These are phyloP conservation scores for Hoplodrina ambigua DNA, from an alignment of 2,888 invertebrate genomes.

Conservation along the genomic window DNA sequence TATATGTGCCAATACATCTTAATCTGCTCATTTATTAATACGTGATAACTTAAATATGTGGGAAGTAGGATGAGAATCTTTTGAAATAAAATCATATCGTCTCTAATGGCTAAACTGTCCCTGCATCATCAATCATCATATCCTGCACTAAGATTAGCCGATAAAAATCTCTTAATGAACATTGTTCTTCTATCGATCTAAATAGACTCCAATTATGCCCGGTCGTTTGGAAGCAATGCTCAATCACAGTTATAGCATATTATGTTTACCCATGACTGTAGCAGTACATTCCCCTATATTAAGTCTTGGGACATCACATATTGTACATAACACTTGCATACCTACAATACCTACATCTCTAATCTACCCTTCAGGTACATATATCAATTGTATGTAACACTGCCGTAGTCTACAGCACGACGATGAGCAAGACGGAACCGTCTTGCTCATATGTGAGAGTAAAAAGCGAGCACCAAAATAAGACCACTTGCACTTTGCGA, in stretches of 20 bases:
- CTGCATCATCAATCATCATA: constrained; percentile 9
- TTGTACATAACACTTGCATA: background rate
- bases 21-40: background rate
- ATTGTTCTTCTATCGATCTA: constrained; percentile 5
- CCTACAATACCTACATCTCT: background rate
- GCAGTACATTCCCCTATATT: background rate
- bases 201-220: background rate
- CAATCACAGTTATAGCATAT: background rate
- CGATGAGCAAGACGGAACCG: constrained; percentile 9
- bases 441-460: background rate
- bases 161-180: background rate
- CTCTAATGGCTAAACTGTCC: background rate
- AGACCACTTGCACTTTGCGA: background rate
- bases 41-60: background rate
- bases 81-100: background rate
- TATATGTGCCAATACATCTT: too few species aligned
- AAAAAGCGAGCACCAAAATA: constrained; percentile 37
- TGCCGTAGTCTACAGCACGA: constrained; percentile 24
- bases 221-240: constrained; percentile 7
- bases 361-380: constrained; percentile 8
- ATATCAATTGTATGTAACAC: background rate
- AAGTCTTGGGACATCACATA: background rate
- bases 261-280: constrained; percentile 5
- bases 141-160: background rate
- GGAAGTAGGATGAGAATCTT: background rate